Evolutionary conservation across 2,797 vertebrate genomes (phyloP).

Genomic region (Melanotaenia boesemani): DNA sequence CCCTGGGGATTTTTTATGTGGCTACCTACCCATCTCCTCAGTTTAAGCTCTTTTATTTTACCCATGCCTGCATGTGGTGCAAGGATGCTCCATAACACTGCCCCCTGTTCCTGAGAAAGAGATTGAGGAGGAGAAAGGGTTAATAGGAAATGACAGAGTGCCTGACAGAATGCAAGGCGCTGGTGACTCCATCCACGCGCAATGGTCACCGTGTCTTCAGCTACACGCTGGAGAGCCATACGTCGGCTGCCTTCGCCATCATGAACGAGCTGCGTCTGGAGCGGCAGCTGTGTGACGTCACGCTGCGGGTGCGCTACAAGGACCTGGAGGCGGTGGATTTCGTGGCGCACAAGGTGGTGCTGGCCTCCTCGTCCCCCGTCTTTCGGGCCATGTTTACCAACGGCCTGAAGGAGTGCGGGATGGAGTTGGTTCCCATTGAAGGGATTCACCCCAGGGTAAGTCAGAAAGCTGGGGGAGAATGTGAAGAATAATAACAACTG

Average conservation of each 20-base stretch:
- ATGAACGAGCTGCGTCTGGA: slow-evolving; percentile 93
- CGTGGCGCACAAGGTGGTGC: slow-evolving; percentile 92
- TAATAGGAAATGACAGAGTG: slow-evolving; percentile 79
- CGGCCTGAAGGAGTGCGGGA: slow-evolving; percentile 91
- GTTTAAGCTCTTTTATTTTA: slow-evolving; percentile 35
- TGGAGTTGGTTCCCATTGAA: slow-evolving; percentile 93
- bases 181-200: slow-evolving; percentile 92
- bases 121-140: slow-evolving; percentile 64
- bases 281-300: slow-evolving; percentile 93
- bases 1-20: not conserved
- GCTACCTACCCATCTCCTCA: slow-evolving; percentile 5
- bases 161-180: slow-evolving; percentile 91
- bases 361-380: slow-evolving; percentile 93
- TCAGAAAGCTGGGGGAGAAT: not conserved
- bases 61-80: slow-evolving; percentile 47
- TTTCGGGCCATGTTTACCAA: slow-evolving; percentile 97
- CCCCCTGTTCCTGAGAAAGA: slow-evolving; percentile 70
- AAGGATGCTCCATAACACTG: slow-evolving; percentile 59
- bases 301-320: slow-evolving; percentile 89
- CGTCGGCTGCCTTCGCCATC: slow-evolving; percentile 90
- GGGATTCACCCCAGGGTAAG: slow-evolving; percentile 91
- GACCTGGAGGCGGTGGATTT: slow-evolving; percentile 88
- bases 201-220: slow-evolving; percentile 92
- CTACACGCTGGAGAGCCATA: slow-evolving; percentile 94
- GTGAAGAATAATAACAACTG: too few species aligned